phyloP scores from a whole-genome alignment of 2,113 vertebrate species.

The Stictonetta naevosa region DNA sequence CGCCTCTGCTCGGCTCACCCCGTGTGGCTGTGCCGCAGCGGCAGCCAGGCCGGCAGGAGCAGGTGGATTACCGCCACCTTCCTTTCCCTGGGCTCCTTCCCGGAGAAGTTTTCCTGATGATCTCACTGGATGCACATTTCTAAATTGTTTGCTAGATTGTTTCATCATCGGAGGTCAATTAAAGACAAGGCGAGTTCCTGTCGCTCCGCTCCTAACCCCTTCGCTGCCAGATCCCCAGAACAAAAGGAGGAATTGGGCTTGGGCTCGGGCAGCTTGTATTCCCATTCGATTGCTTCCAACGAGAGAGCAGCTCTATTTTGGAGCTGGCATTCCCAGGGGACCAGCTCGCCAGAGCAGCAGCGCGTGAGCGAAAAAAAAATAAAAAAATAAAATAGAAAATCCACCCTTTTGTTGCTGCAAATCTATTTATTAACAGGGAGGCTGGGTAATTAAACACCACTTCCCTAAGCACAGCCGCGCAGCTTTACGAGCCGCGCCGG shows the following conservation, averaged over 20 bases:
- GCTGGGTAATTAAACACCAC: slow-evolving; percentile 26
- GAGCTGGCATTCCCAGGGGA: slow-evolving; percentile 33
- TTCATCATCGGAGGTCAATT: slow-evolving; percentile 66
- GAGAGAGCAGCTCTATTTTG: slow-evolving; percentile 58
- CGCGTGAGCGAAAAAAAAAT: not conserved
- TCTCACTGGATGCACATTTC: slow-evolving; percentile 69
- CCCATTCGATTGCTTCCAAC: slow-evolving; percentile 64
- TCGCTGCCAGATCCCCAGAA: slow-evolving; percentile 55
- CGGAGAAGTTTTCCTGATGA: slow-evolving; percentile 47
- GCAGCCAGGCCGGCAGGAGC: not conserved
- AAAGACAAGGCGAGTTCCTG: slow-evolving; percentile 65
- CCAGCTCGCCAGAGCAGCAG: not conserved
- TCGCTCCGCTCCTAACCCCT: slow-evolving; percentile 38
- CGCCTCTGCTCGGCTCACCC: not conserved
- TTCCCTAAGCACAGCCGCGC: slow-evolving; percentile 42
- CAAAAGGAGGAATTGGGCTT: slow-evolving; percentile 72
- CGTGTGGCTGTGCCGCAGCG: not conserved
- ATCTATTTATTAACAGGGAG: slow-evolving; percentile 32
- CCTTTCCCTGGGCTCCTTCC: slow-evolving; percentile 45
- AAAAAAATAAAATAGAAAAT: not conserved
- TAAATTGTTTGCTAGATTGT: slow-evolving; percentile 59
- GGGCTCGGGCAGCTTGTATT: slow-evolving; percentile 66
- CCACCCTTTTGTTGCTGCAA: slow-evolving; percentile 39
- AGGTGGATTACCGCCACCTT: slow-evolving; percentile 40
- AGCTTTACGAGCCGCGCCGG: not conserved